Evolutionary conservation across 2,888 invertebrate genomes (phyloP), one percentile per base, ranked within the genome.

Genomic region (Xestia rhomboidea): DNA sequence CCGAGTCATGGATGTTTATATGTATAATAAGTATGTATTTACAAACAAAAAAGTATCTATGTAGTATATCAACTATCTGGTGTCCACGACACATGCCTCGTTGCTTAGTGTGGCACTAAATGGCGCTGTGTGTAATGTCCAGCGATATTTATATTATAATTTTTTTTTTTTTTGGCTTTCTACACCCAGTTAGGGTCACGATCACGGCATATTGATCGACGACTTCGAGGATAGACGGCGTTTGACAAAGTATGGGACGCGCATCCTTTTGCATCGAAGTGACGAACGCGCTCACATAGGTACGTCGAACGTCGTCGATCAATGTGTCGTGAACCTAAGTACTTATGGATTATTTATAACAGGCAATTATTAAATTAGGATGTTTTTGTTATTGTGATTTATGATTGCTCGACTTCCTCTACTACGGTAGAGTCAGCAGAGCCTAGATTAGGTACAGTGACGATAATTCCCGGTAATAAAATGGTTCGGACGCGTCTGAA

Each of bases 381-480:
- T 30, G 30, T 44, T 70, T 41, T 60, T 70, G 44, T 44, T 62
- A 44, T 70, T 30, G 24, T 63, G n/a, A n/a, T n/a, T n/a, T n/a
- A n/a, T n/a, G n/a, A n/a, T 41, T 18, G 30, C 63, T 62, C 62
- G 27, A 27, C 18, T 71, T 71, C n/a, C 44, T 30, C 44, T 18
- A n/a, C 10, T 69, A 68, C n/a, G 44, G 24, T 38, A 38, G n/a
- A 4, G 18, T 7, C n/a, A 68, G 24, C n/a, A 68, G 34, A 51
- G 34, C 68, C 34, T 30, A 44, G 27, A 44, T 62, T 30, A 30
- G 60, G 60, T 30, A 30, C 18, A 18, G 60, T 30, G 30, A 8
- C 60, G 30, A 30, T 34, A 30, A 60, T 60, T 60, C 3, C 21
- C 30, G 13, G 30, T 60, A 60, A 30, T 60, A 15, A 54, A 54